Percentiles rank a stretch among this genome's conserved stretches.
Conservation (phyloP, 2,888 invertebrate genomes). For the Drosophila melanosoma region DNA sequence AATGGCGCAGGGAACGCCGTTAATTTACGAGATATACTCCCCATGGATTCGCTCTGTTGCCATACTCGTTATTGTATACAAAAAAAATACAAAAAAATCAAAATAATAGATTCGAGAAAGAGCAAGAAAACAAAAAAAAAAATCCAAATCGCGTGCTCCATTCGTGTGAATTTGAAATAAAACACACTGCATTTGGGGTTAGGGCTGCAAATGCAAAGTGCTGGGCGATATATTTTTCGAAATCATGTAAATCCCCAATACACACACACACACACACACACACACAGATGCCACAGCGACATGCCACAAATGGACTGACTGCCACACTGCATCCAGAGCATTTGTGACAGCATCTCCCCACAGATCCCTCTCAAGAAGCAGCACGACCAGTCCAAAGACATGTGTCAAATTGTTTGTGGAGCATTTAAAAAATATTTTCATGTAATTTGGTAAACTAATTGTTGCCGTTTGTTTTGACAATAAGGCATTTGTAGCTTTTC, state of each 20-base stretch:
- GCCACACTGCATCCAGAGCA: slow-evolving; percentile 25
- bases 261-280: not conserved
- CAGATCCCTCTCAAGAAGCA: slow-evolving; percentile 3
- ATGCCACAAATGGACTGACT: slow-evolving; percentile 75
- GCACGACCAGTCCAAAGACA: slow-evolving; percentile 40
- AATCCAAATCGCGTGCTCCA: slow-evolving; percentile 45
- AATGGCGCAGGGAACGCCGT: slow-evolving; percentile 69
- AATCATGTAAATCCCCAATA: slow-evolving; percentile 29
- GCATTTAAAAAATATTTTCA: slow-evolving; percentile 78
- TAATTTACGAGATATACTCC: slow-evolving; percentile 81
- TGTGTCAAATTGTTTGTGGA: slow-evolving; percentile 73
- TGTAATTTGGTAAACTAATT: slow-evolving; percentile 83
- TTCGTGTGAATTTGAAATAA: slow-evolving; percentile 77
- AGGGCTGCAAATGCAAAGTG: slow-evolving; percentile 25
- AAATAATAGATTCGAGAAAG: not conserved
- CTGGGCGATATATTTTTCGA: slow-evolving; percentile 29
- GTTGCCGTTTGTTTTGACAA: slow-evolving; percentile 83
- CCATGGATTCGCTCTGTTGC: slow-evolving; percentile 63
- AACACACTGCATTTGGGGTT: slow-evolving; percentile 66
- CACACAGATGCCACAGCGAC: slow-evolving; percentile 60
- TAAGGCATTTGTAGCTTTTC: slow-evolving; percentile 83
- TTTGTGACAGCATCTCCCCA: slow-evolving; percentile 47
- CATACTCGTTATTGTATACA: slow-evolving; percentile 60
- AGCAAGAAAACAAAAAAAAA: slow-evolving; percentile 7
- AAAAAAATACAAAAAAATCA: slow-evolving; percentile 4